Base-by-base conservation (phyloP, 2,113 vertebrate species). In the Sterrhoptilus dennistouni region DNA sequence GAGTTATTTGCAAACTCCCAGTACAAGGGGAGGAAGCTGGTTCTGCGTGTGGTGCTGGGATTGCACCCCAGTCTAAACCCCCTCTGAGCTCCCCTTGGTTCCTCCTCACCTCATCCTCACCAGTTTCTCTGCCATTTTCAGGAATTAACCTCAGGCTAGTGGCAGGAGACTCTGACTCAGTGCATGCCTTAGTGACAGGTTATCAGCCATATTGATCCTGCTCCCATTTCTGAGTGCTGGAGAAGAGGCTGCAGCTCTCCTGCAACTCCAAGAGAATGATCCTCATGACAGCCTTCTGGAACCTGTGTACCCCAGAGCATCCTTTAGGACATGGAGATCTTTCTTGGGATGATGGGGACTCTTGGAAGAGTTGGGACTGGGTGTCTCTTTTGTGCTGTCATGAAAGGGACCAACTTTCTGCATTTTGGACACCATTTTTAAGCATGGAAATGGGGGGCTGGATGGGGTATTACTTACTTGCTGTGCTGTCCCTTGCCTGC, bases 331-430 rank as follows among this genome's bases (percentile, higher is more conserved):
- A 16, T 8, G n/a, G 47, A 52, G 31, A 8, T 6, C 33, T 77
- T 3, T 1, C 36, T 83, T 1, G 0, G 35, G 47, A 33, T n/a
- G n/a, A n/a, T 40, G 23, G 3, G 3, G 22, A 38, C n/a, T 18
- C 59, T 47, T 54, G 40, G 40, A 65, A 16, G 15, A 23, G 38
- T 31, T 79, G 72, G 31, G n/a, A 3, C 14, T 88, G 45, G 3
- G 6, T 50, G 12, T 44, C 24, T 59, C 15, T 35, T 83, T 40
- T 47, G 20, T 47, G 50, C 33, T 45, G 14, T 61, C 4, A 10
- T 3, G 14, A 25, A 18, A 10, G 4, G 4, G 33, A 38, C 28
- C 42, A 25, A 20, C 23, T 75, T 82, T 56, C 59, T 69, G 25
- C 13, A n/a, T 80, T 87, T 57, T 61, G 20, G 25, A 19, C 8